These are phyloP conservation scores for Kryptolebias marmoratus DNA, from an alignment of 2,113 vertebrate genomes.

Conservation along the genomic window DNA sequence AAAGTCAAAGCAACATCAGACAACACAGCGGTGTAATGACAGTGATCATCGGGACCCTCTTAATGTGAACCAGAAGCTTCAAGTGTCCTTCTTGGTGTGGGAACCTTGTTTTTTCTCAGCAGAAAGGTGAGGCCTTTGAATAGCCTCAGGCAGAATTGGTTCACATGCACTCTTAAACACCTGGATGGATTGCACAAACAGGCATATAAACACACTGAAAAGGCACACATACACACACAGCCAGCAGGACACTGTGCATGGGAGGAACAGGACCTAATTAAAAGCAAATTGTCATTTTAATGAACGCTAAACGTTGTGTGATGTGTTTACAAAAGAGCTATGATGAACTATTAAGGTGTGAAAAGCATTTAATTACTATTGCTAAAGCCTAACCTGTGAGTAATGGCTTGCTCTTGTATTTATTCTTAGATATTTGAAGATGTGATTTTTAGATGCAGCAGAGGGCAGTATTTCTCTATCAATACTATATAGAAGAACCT, in stretches of 20 bases:
- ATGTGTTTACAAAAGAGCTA: too few species aligned
- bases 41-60: constrained; percentile 46
- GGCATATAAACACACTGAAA: neutral
- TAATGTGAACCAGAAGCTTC: constrained; percentile 59
- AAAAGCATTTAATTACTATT: too few species aligned
- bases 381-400: too few species aligned
- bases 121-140: constrained; percentile 39
- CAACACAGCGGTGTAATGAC: constrained; percentile 64
- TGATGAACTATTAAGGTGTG: too few species aligned
- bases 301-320: too few species aligned
- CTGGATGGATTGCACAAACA: constrained; percentile 37
- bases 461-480: constrained; percentile 57
- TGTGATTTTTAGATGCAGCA: constrained; percentile 41
- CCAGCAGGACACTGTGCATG: neutral
- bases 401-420: too few species aligned
- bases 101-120: constrained; percentile 68
- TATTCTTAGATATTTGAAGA: too few species aligned
- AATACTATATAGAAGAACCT: constrained; percentile 14
- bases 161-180: constrained; percentile 45
- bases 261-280: too few species aligned
- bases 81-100: constrained; percentile 49
- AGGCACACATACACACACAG: neutral
- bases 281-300: too few species aligned
- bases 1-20: constrained; percentile 54
- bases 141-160: constrained; percentile 36